Evolutionary conservation across 2,797 vertebrate species (phyloP), one percentile per base, ranked within the genome.

Genomic region (Hemibagrus guttatus): DNA sequence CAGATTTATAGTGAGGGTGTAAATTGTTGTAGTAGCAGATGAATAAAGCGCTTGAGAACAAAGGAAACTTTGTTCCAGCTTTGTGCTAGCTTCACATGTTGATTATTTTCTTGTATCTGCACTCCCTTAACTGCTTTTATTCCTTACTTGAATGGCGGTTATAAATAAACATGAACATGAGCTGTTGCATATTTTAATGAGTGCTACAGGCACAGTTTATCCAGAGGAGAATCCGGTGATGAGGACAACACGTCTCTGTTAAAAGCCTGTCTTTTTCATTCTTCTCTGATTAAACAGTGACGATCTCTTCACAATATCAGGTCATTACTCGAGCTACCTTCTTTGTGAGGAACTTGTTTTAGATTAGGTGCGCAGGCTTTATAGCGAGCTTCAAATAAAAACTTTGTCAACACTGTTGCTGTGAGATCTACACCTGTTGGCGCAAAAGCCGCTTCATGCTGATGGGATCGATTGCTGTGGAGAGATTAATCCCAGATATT

Each of bases 101-200:
- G 61, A 54, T 83, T 68, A 54, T 35, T 83, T 83, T 83, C 5
- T 61, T 49, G 12, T 28, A 66, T 49, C 39, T 54, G 19, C 28
- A 69, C 4, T 13, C 46, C 46, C 16, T 4, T 26, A 46, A 81
- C 23, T 16, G 79, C 26, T 46, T 63, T 63, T 58, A 54, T 23
- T 66, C 63, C 81, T 31, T 68, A 66, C 61, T 66, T 8, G 80
- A 9, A 81, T 14, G 26, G 49, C 1, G 2, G n/a, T 52, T 82
- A 68, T 82, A 82, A 82, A 82, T 81, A 81, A 66, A 49, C 80
- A 66, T 13, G 46, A 66, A 82, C 81, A 82, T 68, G 63, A 66
- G 81, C 81, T 21, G 63, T 49, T 63, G 39, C 61, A 82, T 68
- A 82, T 66, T 31, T 82, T 19, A 52, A 31, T 12, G n/a, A 3